Base-by-base conservation (phyloP, 2,113 vertebrate genomes). In the Lepidothrix coronata region DNA sequence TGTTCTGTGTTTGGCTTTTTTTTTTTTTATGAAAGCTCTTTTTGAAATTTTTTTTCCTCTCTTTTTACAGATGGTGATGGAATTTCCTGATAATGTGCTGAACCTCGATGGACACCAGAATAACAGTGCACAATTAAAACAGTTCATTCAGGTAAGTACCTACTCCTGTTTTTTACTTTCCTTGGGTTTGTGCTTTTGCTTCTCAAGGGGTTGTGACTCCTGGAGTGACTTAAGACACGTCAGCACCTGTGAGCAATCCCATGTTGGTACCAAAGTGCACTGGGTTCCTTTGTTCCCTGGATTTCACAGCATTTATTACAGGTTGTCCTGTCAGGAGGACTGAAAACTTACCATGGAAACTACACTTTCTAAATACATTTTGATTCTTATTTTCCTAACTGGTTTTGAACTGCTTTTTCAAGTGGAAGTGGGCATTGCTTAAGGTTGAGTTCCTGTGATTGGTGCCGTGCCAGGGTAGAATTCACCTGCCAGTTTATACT, bases 31-130 rank as follows among this genome's bases (percentile, higher is more conserved):
- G 73, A 85, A 67, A 68, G 23, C 33, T 46, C 54, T 7, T 54
- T 87, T 46, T 91, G 37, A 63, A 70, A 17, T 93, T 57, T 27
- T 31, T 41, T 46, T 24, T 2, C 33, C 19, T 59, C 6, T 74
- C 27, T 75, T 96, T 96, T 35, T 86, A 67, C 92, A 99, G 99
- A 99, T 99, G 99, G 99, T 99, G 98, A 99, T 99, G 99, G 99
- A 99, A 93, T 99, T 99, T 98, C 98, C 99, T 88, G 99, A 99
- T 94, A 98, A 98, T 49, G 95, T 98, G 93, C 96, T 99, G 96
- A 98, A 98, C 96, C 98, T 99, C n/a, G 99, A 99, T 97, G 98
- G 98, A 70, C 98, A 98, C 96, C 99, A 99, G 96, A 98, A 98
- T 77, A 99, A 98, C 89, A 90, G 97, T 59, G 94, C 98, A 67